phyloP scores from a whole-genome alignment of 2,888 invertebrate species.

The Thymelicus lineola region DNA sequence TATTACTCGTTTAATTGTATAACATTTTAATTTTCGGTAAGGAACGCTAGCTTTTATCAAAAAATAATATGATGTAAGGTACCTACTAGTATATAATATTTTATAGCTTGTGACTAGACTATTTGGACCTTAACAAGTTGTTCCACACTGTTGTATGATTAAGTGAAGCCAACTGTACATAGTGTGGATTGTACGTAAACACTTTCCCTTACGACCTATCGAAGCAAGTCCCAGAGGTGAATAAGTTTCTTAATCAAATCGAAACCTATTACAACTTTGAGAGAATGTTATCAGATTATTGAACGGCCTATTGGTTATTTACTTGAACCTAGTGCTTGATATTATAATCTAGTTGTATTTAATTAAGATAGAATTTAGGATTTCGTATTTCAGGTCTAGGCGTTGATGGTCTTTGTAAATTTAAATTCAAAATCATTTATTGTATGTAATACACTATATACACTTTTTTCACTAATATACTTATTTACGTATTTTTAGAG shows the following conservation, averaged over 20 bases:
- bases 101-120: not conserved
- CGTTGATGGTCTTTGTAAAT: too few relatives aligned
- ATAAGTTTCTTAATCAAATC: slow-evolving; percentile 55
- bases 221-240: slow-evolving; percentile 31
- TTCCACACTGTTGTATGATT: slow-evolving; percentile 18
- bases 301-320: slow-evolving; percentile 28
- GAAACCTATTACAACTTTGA: slow-evolving; percentile 48
- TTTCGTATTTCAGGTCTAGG: not conserved
- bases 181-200: slow-evolving; percentile 25
- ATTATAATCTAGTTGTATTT: not conserved
- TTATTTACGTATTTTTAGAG: too few relatives aligned
- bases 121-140: not conserved
- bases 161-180: slow-evolving; percentile 26
- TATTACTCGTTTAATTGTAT: not conserved
- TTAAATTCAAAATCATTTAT: too few relatives aligned
- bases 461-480: too few relatives aligned
- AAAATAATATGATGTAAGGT: not conserved
- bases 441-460: too few relatives aligned
- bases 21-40: not conserved
- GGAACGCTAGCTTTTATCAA: not conserved
- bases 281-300: slow-evolving; percentile 27
- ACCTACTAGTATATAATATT: too few relatives aligned
- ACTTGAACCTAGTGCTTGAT: slow-evolving; percentile 1
- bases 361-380: not conserved
- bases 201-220: slow-evolving; percentile 13